Base-by-base conservation (phyloP, 1,140 invertebrate species). In the Episyrphus balteatus region DNA sequence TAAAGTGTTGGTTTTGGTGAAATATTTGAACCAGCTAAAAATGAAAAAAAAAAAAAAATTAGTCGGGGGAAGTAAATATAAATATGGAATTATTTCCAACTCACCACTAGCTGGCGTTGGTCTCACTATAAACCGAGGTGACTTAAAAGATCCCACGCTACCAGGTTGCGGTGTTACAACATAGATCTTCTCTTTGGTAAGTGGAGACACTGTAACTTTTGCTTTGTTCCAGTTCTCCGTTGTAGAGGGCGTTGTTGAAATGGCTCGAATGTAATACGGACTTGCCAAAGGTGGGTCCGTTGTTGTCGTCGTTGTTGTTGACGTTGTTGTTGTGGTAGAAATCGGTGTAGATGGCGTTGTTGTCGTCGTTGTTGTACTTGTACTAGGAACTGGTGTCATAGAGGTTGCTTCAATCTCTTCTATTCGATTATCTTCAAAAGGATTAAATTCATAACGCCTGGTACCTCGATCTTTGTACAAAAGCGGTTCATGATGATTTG, bases 181-280 rank as follows among this genome's bases (percentile, higher is more conserved):
- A 55, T 86, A 86, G 0, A 86, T 75, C 63, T 82, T 82, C 68
- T 88, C 85, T 52, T 81, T 84, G 5, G 81, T 84, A 36, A 79
- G 64, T 30, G 81, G 75, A 3, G 81, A 80, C 53, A 83, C 78
- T 10, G 81, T 79, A n/a, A 83, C 75, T 60, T 81, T 73, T 46
- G 81, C 71, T 52, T 73, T 62, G 18, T 80, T 75, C 82, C 82
- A 85, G 2, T 73, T 69, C 14, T 75, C 73, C 42, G 56, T 57
- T 18, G 59, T 53, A 7, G 58, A 51, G 7, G 42, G 18, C 18
- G 53, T 48, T 31, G 18, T 31, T 31, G 37, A 6, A 14, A 50
- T 30, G 8, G 39, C 14, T 33, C 58, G 50, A 21, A 55, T 52
- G 34, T 64, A 64, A 9, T 61, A 52, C 1, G 59, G 61, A 15